Percentiles rank a stretch among this genome's conserved stretches.
Evolutionary conservation across 2,113 vertebrate genomes (phyloP).

Genomic region (Larimichthys crocea): DNA sequence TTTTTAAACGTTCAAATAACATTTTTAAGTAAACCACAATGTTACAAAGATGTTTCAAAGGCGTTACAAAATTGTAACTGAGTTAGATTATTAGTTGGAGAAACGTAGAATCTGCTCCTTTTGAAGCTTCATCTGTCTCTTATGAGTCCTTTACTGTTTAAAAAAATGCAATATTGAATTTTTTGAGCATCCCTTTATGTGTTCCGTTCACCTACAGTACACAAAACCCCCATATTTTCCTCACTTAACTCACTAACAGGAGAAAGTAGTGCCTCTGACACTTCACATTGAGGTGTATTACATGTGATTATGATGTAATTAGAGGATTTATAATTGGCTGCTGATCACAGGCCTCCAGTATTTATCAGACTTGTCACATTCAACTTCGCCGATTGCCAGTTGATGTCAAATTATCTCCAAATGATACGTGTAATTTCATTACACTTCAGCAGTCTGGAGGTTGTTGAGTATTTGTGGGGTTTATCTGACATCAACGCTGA

Average conservation of each 20-base stretch:
- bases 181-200: not conserved
- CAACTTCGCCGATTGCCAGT: slow-evolving; percentile 27
- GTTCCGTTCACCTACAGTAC: not conserved
- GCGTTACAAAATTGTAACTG: not conserved
- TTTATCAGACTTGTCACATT: slow-evolving; percentile 39
- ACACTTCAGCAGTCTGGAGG: slow-evolving; percentile 23
- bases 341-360: slow-evolving; percentile 35
- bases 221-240: not conserved
- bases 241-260: not conserved
- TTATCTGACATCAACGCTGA: slow-evolving; percentile 10
- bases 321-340: slow-evolving; percentile 42
- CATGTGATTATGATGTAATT: slow-evolving; percentile 55
- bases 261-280: not conserved
- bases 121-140: not conserved
- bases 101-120: not conserved
- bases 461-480: slow-evolving; percentile 5
- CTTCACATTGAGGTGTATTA: not conserved
- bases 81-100: not conserved
- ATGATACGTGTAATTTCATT: slow-evolving; percentile 47
- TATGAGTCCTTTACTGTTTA: not conserved
- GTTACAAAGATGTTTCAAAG: not conserved
- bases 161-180: not conserved
- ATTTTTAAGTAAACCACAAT: too few species aligned
- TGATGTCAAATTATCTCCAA: slow-evolving; percentile 52
- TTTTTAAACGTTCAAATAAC: not conserved